Evolutionary conservation across 2,888 invertebrate species (phyloP).

Genomic region (Timandra comae): DNA sequence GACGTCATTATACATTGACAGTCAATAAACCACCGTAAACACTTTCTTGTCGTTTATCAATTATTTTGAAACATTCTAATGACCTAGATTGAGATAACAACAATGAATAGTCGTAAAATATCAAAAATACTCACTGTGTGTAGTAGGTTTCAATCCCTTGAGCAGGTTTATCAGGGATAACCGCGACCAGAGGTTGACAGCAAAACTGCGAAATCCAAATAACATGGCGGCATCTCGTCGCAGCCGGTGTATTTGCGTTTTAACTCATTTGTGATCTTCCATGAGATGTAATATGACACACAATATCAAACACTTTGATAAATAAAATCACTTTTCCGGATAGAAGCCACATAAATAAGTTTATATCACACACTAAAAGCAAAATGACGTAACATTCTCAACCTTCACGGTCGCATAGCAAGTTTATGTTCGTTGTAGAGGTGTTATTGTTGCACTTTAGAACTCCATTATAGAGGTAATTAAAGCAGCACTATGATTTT

Average conservation of each 20-base stretch:
- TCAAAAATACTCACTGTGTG: conserved; percentile 48
- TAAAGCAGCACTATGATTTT: conserved; percentile 26
- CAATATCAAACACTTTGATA: conserved; percentile 36
- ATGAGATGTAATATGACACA: conserved; percentile 41
- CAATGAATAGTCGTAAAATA: no score
- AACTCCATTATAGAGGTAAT: conserved; percentile 14
- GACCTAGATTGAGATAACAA: no score
- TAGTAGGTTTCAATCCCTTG: conserved; percentile 33
- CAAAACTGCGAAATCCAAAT: conserved; percentile 62
- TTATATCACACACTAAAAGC: conserved; percentile 64
- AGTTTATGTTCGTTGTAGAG: conserved; percentile 33
- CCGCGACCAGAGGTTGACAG: conserved; percentile 66
- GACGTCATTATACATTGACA: conserved; percentile 74
- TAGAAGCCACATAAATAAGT: conserved; percentile 50
- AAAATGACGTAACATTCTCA: conserved; percentile 77
- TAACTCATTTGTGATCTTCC: conserved; percentile 41
- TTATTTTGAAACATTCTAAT: no score
- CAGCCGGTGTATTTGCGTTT: conserved; percentile 64
- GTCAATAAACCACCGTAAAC: conserved; percentile 70
- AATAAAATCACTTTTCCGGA: conserved; percentile 47
- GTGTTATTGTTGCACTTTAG: conserved; percentile 8
- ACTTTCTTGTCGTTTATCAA: conserved; percentile 21
- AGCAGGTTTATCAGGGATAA: conserved; percentile 44
- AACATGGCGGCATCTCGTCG: conserved; percentile 74
- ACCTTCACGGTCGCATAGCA: conserved; percentile 75